Percentiles rank a stretch among this genome's conserved stretches.
These are phyloP conservation scores for Diadumene lineata DNA, from an alignment of 92 coral and sea anemone species.

Conservation along the genomic window DNA sequence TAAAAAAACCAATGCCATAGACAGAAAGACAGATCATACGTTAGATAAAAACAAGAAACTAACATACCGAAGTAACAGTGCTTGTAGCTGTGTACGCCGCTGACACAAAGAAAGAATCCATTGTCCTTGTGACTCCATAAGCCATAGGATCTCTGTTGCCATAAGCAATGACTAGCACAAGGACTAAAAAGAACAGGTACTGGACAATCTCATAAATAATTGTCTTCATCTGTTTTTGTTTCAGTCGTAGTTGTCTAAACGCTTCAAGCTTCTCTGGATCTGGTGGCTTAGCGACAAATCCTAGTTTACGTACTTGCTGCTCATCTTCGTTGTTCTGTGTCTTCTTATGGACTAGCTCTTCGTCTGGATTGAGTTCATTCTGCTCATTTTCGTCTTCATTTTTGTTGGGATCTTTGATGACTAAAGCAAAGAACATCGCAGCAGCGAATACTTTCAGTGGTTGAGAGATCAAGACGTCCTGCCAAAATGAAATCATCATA, in stretches of 20 bases:
- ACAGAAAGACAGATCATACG: not conserved
- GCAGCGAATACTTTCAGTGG: slow-evolving; percentile 97
- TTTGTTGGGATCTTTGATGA: slow-evolving; percentile 95
- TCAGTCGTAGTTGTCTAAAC: slow-evolving; percentile 65
- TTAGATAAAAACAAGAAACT: not conserved
- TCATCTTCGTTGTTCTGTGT: slow-evolving; percentile 70
- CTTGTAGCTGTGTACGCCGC: slow-evolving; percentile 67
- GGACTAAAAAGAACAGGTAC: slow-evolving; percentile 69
- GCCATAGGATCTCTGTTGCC: slow-evolving; percentile 94
- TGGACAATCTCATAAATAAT: slow-evolving; percentile 82
- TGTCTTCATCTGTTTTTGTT: slow-evolving; percentile 85
- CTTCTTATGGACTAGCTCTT: slow-evolving; percentile 71
- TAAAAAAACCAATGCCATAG: not conserved
- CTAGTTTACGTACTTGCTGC: slow-evolving; percentile 57
- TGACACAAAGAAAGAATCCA: slow-evolving; percentile 58
- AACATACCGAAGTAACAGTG: slow-evolving; percentile 57
- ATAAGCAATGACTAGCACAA: slow-evolving; percentile 81
- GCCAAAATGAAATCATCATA: slow-evolving; percentile 99
- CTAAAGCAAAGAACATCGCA: slow-evolving; percentile 92
- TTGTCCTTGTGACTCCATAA: slow-evolving; percentile 74
- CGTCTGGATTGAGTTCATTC: slow-evolving; percentile 83
- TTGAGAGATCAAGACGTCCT: slow-evolving; percentile 92
- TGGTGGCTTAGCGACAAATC: slow-evolving; percentile 91
- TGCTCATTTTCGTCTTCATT: slow-evolving; percentile 86
- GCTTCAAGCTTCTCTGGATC: slow-evolving; percentile 85